Evolutionary conservation across 2,888 invertebrate species (phyloP).

Genomic region (Sclerodermus sp.): DNA sequence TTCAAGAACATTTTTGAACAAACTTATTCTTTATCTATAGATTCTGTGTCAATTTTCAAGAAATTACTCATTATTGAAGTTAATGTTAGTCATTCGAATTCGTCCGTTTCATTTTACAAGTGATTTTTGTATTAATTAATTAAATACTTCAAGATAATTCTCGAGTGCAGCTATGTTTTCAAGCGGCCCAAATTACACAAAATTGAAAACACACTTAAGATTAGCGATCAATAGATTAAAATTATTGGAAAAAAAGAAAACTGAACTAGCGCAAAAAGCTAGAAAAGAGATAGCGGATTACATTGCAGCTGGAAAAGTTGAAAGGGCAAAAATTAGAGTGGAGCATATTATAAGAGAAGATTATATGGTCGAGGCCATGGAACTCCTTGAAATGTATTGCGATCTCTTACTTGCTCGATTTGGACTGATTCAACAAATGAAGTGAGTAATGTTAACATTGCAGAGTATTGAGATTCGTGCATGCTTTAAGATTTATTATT

Average conservation of each 20-base stretch:
- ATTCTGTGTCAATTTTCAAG: too few relatives aligned
- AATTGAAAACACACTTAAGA: conserved; percentile 94
- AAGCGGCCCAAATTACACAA: conserved; percentile 89
- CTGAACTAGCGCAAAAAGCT: conserved; percentile 94
- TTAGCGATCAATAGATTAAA: conserved; percentile 92
- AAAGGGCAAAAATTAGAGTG: conserved; percentile 93
- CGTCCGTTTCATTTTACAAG: too few relatives aligned
- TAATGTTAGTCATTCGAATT: too few relatives aligned
- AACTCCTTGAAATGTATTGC: conserved; percentile 99
- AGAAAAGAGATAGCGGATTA: conserved; percentile 98
- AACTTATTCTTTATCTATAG: too few relatives aligned
- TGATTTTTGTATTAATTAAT: too few relatives aligned
- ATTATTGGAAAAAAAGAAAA: conserved; percentile 95
- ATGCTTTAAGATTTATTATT: too few relatives aligned
- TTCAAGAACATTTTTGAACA: too few relatives aligned
- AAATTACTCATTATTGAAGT: too few relatives aligned
- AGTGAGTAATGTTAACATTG: too few relatives aligned
- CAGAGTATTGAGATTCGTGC: too few relatives aligned
- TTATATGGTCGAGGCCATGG: conserved; percentile 99
- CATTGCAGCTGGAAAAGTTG: conserved; percentile 79
- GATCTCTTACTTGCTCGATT: conserved; percentile 94
- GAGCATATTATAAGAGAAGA: conserved; percentile 99
- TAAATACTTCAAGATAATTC: too few relatives aligned
- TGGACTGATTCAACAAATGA: conserved; percentile 95
- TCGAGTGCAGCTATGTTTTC: conserved; percentile 79